Evolutionary conservation across 2,888 invertebrate genomes (phyloP).

Genomic region (Zootermopsis nevadensis): DNA sequence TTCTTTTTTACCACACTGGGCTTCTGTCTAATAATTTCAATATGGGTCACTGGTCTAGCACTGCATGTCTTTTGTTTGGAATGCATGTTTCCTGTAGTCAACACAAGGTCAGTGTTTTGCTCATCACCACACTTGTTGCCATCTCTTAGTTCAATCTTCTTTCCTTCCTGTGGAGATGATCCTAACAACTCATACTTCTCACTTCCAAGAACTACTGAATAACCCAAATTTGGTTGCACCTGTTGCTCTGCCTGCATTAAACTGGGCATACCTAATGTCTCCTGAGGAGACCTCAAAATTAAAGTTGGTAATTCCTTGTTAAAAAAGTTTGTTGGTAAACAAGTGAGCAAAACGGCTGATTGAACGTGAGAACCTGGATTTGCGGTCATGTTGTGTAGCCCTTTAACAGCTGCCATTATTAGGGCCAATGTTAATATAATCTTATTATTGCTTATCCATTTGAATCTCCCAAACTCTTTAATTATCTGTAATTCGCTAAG

Average conservation of each 20-base stretch:
- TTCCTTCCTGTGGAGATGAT: background rate
- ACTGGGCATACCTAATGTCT: background rate
- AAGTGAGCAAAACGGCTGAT: background rate
- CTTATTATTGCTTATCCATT: background rate
- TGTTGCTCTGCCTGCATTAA: background rate
- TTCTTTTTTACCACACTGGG: slow-evolving; percentile 23
- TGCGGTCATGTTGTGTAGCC: background rate
- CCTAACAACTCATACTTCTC: background rate
- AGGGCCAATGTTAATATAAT: background rate
- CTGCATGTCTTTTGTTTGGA: background rate
- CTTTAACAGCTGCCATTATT: background rate
- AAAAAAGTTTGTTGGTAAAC: background rate
- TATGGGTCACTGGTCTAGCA: slow-evolving; percentile 47
- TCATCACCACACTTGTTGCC: background rate
- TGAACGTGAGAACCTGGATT: background rate
- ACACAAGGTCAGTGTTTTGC: background rate
- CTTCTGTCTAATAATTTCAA: slow-evolving; percentile 45
- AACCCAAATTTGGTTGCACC: background rate
- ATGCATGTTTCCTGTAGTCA: no score
- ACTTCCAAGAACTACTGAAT: background rate
- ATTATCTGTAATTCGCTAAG: background rate
- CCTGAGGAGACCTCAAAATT: background rate
- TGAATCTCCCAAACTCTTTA: background rate
- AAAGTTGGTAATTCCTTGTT: background rate
- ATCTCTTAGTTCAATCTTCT: background rate